phyloP scores from a whole-genome alignment of 1,140 invertebrate genomes.

The Magallana ariakensis region DNA sequence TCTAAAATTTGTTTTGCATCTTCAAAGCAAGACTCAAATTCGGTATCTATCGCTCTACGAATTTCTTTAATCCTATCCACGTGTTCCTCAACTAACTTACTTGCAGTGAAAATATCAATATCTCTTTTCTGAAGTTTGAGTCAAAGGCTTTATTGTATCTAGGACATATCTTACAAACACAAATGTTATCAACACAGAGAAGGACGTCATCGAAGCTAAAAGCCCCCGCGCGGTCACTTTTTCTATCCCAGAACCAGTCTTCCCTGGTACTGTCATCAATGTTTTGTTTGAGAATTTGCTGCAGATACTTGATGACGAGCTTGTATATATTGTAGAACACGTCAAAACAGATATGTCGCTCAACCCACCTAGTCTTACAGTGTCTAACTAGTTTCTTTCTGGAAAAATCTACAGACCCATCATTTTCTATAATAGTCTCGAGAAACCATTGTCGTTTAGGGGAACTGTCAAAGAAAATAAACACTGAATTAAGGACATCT shows the following conservation, averaged over 20 bases:
- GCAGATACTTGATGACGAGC: not conserved
- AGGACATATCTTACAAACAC: not conserved
- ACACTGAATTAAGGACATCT: not conserved
- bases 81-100: not conserved
- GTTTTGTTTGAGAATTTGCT: not conserved
- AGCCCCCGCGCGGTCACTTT: not conserved
- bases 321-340: not conserved
- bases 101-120: not conserved
- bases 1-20: no score
- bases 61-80: not conserved
- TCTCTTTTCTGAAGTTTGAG: not conserved
- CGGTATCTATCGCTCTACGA: not conserved
- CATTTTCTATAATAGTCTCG: slow-evolving; percentile 21
- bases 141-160: not conserved
- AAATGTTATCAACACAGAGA: not conserved
- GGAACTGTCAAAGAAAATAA: not conserved
- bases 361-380: no score
- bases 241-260: not conserved
- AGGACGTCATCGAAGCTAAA: not conserved
- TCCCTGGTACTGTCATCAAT: not conserved
- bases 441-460: slow-evolving; percentile 1
- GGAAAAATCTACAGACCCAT: not conserved
- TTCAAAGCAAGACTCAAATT: no score
- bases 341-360: no score
- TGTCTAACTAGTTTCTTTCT: not conserved